Evolutionary conservation across 2,797 vertebrate genomes (phyloP).

Genomic region (Gymnothorax javanicus): DNA sequence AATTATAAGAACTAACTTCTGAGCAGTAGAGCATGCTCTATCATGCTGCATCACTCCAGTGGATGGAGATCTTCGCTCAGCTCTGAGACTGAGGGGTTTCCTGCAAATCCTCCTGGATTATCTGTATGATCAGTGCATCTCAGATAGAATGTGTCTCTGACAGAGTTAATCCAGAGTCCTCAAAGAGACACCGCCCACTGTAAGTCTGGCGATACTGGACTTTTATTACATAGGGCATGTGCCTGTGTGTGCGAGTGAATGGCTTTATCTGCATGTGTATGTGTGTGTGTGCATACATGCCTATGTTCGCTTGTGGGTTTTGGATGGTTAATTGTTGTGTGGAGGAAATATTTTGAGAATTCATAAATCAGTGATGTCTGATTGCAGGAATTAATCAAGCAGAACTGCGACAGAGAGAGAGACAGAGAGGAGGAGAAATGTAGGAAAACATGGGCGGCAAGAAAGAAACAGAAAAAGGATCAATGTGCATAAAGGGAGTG

Average conservation of each 20-base stretch:
- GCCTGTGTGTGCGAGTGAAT: slow-evolving; percentile 16
- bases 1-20: too few species aligned
- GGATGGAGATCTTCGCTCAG: neutral
- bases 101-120: neutral
- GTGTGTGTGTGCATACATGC: slow-evolving; percentile 6
- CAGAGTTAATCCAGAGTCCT: neutral
- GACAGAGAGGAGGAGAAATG: neutral
- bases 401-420: neutral
- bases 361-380: neutral
- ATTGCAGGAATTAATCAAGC: slow-evolving; percentile 23
- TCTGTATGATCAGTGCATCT: neutral
- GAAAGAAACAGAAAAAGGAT: neutral
- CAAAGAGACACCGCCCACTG: neutral
- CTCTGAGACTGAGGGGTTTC: neutral
- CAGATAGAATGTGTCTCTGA: neutral
- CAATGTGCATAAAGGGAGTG: neutral
- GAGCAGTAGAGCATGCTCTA: too few species aligned
- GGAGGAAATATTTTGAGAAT: slow-evolving; percentile 31
- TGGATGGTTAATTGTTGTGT: slow-evolving; percentile 32
- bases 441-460: neutral
- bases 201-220: neutral
- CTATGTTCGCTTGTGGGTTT: slow-evolving; percentile 12
- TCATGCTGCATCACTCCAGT: neutral
- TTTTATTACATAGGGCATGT: neutral
- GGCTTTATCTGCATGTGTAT: neutral